Percentiles rank a stretch among this genome's conserved stretches.
These are phyloP conservation scores for Bembecia ichneumoniformis DNA, from an alignment of 2,888 invertebrate species.

Conservation along the genomic window DNA sequence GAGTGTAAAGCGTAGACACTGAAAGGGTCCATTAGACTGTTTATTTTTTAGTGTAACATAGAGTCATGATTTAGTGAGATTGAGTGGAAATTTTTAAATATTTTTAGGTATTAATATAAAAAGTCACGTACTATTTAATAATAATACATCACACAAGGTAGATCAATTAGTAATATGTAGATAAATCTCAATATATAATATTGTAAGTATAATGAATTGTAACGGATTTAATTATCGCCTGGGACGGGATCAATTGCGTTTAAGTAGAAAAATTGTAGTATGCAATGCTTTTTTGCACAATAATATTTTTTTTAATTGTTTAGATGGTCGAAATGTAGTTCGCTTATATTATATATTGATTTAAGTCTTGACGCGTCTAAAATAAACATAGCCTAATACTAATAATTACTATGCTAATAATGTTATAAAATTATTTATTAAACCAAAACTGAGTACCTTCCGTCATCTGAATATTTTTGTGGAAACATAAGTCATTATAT, in stretches of 20 bases:
- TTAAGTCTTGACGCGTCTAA: too few species aligned
- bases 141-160: slow-evolving; percentile 2
- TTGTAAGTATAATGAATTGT: slow-evolving; percentile 2
- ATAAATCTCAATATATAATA: neutral
- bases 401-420: too few species aligned
- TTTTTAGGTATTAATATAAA: neutral
- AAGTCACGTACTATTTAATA: neutral
- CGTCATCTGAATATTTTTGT: too few species aligned
- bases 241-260: slow-evolving; percentile 68
- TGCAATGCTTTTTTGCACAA: slow-evolving; percentile 24
- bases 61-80: neutral
- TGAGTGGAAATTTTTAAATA: neutral
- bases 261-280: slow-evolving; percentile 45
- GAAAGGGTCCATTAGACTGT: slow-evolving; percentile 66
- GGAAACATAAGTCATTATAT: too few species aligned
- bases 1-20: slow-evolving; percentile 34
- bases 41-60: slow-evolving; percentile 17
- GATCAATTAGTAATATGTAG: slow-evolving; percentile 5
- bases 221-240: slow-evolving; percentile 36
- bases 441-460: too few species aligned
- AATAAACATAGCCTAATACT: too few species aligned
- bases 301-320: neutral
- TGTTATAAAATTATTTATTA: too few species aligned
- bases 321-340: too few species aligned
- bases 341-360: too few species aligned